These are phyloP conservation scores for Zeugodacus cucurbitae DNA, from an alignment of 1,140 invertebrate genomes.

Conservation along the genomic window DNA sequence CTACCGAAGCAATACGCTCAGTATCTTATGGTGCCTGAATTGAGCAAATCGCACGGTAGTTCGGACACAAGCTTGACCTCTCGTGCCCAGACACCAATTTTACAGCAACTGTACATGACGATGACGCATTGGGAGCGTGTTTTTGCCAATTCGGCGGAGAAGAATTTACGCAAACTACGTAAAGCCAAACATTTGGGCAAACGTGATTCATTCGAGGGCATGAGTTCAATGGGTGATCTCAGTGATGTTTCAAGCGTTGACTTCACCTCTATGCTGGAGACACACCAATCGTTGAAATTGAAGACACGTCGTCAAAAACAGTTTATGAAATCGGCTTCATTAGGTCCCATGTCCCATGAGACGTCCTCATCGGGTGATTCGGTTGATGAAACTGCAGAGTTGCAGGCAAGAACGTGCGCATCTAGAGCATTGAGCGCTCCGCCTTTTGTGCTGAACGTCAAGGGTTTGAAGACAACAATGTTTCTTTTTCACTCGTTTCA, in stretches of 20 bases:
- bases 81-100: constrained; percentile 67
- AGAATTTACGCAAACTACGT: constrained; percentile 41
- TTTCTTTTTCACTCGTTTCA: background rate
- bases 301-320: constrained; percentile 46
- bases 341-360: constrained; percentile 50
- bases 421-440: constrained; percentile 57
- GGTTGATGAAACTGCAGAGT: background rate
- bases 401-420: background rate
- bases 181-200: constrained; percentile 39
- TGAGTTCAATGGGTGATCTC: constrained; percentile 49
- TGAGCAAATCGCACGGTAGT: constrained; percentile 44
- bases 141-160: constrained; percentile 53
- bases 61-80: constrained; percentile 53
- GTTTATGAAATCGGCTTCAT: constrained; percentile 54
- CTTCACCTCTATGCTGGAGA: constrained; percentile 27
- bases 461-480: constrained; percentile 49
- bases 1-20: constrained; percentile 32
- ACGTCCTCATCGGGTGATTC: constrained; percentile 47
- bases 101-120: constrained; percentile 70
- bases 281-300: constrained; percentile 43
- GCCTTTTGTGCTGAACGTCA: constrained; percentile 51
- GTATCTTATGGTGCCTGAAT: constrained; percentile 58
- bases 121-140: constrained; percentile 69
- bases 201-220: constrained; percentile 41
- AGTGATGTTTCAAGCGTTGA: constrained; percentile 52